Evolutionary conservation across 2,113 vertebrate genomes (phyloP).

Genomic region (Drymodes brunneopygia): DNA sequence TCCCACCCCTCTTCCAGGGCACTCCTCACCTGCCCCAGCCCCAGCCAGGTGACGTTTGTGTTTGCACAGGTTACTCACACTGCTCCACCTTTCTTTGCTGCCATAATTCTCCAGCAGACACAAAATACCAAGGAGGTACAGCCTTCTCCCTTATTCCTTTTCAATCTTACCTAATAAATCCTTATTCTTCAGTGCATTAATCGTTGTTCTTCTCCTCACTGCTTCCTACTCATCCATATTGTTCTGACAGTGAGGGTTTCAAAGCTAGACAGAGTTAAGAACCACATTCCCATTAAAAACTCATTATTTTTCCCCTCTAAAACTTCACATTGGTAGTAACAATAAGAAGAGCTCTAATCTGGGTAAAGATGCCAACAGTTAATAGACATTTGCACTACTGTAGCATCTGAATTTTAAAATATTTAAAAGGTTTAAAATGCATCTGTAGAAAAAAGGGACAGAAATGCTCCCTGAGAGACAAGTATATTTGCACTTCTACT

Average conservation of each 20-base stretch:
- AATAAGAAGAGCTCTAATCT: neutral
- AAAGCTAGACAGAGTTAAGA: neutral
- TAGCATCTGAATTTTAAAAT: neutral
- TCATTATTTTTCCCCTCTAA: neutral
- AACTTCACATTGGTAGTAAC: neutral
- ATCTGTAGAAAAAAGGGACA: neutral
- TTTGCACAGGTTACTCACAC: slow-evolving; percentile 28
- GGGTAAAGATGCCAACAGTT: neutral
- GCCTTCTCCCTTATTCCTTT: neutral
- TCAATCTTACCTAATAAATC: neutral
- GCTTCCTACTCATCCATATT: neutral
- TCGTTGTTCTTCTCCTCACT: neutral
- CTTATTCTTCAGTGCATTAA: neutral
- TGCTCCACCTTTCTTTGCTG: slow-evolving; percentile 15
- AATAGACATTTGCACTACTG: neutral
- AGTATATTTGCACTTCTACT: neutral
- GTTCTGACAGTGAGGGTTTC: neutral
- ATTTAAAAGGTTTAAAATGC: neutral
- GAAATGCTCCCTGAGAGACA: neutral
- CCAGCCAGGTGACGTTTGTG: neutral
- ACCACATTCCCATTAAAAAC: neutral
- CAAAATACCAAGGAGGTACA: neutral
- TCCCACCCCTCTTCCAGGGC: neutral
- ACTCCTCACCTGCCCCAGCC: neutral
- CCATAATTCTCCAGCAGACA: neutral